A percentile compares a stretch with the other conserved stretches of the same genome.
Conservation (phyloP, 2,113 vertebrate genomes). For the Narcine bancroftii region DNA sequence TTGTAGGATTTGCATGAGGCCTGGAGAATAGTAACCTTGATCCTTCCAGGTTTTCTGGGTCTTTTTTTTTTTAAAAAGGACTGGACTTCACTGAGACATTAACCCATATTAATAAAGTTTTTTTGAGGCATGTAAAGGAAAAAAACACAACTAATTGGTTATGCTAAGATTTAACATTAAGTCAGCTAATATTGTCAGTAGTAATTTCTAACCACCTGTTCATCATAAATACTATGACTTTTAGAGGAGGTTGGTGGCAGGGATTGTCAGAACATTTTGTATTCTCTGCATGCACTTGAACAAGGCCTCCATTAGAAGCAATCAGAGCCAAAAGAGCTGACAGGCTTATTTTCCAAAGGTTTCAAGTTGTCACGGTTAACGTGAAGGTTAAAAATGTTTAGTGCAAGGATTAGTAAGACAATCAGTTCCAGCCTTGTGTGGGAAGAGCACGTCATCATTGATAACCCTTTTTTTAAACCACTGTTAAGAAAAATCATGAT, state of each 20-base stretch:
- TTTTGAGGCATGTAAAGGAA: too few species aligned
- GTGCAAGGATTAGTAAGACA: neutral
- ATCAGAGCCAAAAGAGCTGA: neutral
- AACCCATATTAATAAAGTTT: neutral
- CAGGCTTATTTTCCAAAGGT: constrained; percentile 6
- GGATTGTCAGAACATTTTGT: neutral
- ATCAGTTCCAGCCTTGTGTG: neutral
- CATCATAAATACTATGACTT: neutral
- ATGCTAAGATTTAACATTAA: neutral
- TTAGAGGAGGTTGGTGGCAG: too few species aligned
- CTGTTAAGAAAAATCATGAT: neutral
- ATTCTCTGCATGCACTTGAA: neutral
- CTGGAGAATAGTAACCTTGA: neutral
- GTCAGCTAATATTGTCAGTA: neutral
- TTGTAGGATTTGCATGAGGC: neutral
- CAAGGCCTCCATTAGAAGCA: constrained; percentile 13
- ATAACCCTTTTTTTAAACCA: constrained; percentile 12
- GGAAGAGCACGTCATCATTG: neutral
- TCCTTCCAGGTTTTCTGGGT: neutral
- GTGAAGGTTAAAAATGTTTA: constrained; percentile 20
- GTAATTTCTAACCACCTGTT: neutral
- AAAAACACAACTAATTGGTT: neutral
- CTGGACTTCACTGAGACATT: neutral
- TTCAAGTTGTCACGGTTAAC: constrained; percentile 23
- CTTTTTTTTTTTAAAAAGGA: neutral